phyloP scores from a whole-genome alignment of 2,797 vertebrate genomes.

The Varecia variegata region DNA sequence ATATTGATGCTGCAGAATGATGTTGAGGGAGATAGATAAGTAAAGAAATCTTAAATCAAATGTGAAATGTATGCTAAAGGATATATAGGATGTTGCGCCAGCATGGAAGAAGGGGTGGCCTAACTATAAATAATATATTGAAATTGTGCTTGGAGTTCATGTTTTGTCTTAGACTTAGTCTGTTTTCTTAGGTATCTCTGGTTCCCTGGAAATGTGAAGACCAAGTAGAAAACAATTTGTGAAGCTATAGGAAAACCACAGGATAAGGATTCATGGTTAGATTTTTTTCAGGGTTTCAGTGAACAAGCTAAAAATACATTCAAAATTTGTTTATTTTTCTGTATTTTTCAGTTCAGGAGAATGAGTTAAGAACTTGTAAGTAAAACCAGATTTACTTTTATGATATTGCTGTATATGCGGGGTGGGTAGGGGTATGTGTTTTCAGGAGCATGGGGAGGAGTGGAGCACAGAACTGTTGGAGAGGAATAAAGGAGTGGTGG shows the following conservation, averaged over 20 bases:
- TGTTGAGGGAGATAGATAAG: not conserved
- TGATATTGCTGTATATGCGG: not conserved
- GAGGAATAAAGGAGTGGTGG: not conserved
- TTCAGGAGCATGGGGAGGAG: not conserved
- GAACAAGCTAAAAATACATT: not conserved
- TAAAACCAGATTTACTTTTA: not conserved
- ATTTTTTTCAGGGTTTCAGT: not conserved
- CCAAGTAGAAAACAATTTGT: constrained; percentile 8
- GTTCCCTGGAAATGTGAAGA: not conserved
- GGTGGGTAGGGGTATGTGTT: not conserved
- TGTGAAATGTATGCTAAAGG: not conserved
- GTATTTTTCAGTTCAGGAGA: constrained; percentile 15
- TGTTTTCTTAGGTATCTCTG: not conserved
- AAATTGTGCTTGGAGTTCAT: not conserved
- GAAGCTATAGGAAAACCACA: not conserved
- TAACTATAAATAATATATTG: not conserved
- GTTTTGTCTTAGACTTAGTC: not conserved
- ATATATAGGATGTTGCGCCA: not conserved
- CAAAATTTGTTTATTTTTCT: not conserved
- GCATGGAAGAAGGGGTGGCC: not conserved
- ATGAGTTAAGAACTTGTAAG: constrained; percentile 19
- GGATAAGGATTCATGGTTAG: not conserved
- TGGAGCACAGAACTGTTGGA: not conserved
- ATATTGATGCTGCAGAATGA: not conserved
- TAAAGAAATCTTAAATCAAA: not conserved